These are phyloP conservation scores for Phyto melanocephala DNA, from an alignment of 2,888 invertebrate species.

Conservation along the genomic window DNA sequence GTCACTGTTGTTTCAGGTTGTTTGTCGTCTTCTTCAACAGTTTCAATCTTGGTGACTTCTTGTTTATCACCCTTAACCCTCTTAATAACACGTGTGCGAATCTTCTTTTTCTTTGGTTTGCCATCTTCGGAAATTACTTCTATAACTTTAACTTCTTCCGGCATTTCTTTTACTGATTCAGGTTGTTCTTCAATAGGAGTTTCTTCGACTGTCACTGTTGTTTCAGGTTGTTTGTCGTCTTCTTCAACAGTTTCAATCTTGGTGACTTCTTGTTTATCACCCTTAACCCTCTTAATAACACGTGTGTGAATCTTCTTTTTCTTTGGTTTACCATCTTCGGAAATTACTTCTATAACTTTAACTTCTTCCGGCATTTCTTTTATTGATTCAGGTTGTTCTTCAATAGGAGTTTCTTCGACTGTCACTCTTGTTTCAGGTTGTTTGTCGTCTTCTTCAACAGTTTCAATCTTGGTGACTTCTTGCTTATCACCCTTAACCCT, in stretches of 20 bases:
- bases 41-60: conserved; percentile 75
- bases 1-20: conserved; percentile 71
- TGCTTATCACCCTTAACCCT: conserved; percentile 71
- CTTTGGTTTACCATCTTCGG: conserved; percentile 71
- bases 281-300: conserved; percentile 72
- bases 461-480: conserved; percentile 75
- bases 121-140: conserved; percentile 74
- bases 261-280: conserved; percentile 72
- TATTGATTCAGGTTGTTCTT: conserved; percentile 59
- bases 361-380: conserved; percentile 69
- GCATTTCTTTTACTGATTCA: conserved; percentile 71
- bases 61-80: conserved; percentile 68
- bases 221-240: conserved; percentile 75
- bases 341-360: conserved; percentile 68
- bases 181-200: conserved; percentile 70
- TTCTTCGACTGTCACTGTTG: conserved; percentile 74
- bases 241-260: conserved; percentile 72
- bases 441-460: conserved; percentile 62
- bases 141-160: conserved; percentile 72
- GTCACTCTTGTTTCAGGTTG: conserved; percentile 51
- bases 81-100: conserved; percentile 59
- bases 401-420: conserved; percentile 53
- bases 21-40: conserved; percentile 76
- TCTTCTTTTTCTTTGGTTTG: conserved; percentile 67
- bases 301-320: conserved; percentile 74